Conservation (phyloP, 1,140 invertebrate genomes). For the Meteorus sp. region DNA sequence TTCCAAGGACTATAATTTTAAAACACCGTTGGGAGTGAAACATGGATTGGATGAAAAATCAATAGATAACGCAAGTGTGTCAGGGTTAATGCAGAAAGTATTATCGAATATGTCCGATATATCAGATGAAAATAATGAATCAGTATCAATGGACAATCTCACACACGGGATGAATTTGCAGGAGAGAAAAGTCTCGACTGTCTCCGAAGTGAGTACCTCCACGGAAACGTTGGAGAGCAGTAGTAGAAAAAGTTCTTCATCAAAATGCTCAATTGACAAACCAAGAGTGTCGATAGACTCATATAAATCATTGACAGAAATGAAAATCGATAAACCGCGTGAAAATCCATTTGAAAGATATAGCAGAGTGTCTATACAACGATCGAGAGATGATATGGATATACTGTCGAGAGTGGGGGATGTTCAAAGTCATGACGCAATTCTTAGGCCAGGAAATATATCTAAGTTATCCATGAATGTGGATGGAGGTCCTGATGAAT, state of each 20-base stretch:
- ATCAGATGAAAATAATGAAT: constrained; percentile 19
- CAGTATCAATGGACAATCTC: constrained; percentile 26
- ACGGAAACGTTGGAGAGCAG: constrained; percentile 7
- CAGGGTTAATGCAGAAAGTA: neutral
- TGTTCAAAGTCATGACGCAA: constrained; percentile 15
- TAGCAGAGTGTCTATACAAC: constrained; percentile 23
- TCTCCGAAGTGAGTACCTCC: constrained; percentile 16
- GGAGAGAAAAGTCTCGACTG: constrained; percentile 32
- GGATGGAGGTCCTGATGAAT: constrained; percentile 14
- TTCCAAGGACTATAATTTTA: neutral
- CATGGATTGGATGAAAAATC: neutral
- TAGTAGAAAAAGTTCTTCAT: constrained; percentile 28
- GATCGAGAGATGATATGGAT: constrained; percentile 6
- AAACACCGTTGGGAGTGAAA: neutral
- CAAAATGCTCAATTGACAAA: constrained; percentile 26
- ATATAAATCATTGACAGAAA: constrained; percentile 35
- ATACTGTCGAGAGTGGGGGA: constrained; percentile 28
- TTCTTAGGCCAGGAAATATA: neutral
- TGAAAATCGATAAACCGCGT: constrained; percentile 37
- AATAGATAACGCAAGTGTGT: neutral
- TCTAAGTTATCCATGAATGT: constrained; percentile 13
- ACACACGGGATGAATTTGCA: neutral
- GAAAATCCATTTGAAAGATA: constrained; percentile 36
- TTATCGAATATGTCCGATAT: constrained; percentile 3
- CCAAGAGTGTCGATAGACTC: constrained; percentile 36